Evolutionary conservation across 2,888 invertebrate genomes (phyloP).

Genomic region (Cheilosia vernalis): DNA sequence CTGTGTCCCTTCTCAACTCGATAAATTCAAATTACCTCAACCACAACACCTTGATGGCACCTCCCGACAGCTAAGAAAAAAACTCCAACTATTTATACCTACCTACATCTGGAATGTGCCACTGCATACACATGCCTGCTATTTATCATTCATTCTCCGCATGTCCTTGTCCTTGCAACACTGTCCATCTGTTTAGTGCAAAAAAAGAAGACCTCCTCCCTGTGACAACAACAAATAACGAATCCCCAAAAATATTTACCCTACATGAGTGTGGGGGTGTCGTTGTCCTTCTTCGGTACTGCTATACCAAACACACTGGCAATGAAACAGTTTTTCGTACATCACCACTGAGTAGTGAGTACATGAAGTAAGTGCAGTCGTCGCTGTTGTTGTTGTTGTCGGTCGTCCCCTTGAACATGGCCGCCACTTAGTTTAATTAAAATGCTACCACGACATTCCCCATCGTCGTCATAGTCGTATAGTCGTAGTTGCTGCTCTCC

Average conservation of each 20-base stretch:
- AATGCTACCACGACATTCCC: constrained; percentile 63
- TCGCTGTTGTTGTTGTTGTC: too few species aligned
- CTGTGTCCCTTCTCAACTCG: not conserved
- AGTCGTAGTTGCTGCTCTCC: constrained; percentile 17
- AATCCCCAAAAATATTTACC: constrained; percentile 17
- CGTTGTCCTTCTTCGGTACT: constrained; percentile 5
- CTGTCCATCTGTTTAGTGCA: constrained; percentile 21
- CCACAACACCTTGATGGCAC: not conserved
- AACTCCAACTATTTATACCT: not conserved
- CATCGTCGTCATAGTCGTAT: not conserved
- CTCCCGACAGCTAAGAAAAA: not conserved
- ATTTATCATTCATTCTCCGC: not conserved
- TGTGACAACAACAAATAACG: not conserved
- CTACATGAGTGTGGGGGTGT: not conserved
- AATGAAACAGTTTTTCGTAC: constrained; percentile 47
- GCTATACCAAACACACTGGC: not conserved
- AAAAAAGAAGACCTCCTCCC: not conserved
- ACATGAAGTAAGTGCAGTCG: constrained; percentile 47
- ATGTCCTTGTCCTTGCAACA: constrained; percentile 7
- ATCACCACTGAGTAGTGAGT: constrained; percentile 7
- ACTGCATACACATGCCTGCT: not conserved
- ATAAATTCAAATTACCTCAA: not conserved
- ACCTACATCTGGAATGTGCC: not conserved
- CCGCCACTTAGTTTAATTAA: constrained; percentile 75
- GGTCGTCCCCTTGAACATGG: constrained; percentile 62